Base-by-base conservation (phyloP, 2,113 vertebrate species). In the Pseudopodoces humilis region DNA sequence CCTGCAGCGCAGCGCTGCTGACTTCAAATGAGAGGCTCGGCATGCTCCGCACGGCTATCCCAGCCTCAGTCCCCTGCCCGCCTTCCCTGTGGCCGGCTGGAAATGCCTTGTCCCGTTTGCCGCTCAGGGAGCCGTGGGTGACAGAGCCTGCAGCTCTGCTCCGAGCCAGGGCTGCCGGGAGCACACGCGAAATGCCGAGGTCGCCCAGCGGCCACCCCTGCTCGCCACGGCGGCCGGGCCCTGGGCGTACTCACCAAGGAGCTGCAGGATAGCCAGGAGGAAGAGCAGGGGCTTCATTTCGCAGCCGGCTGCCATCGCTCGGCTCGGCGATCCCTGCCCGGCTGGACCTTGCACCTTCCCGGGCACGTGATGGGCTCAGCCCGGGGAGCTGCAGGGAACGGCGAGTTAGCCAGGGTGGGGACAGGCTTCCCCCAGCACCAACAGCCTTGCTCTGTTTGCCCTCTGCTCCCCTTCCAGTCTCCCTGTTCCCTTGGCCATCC, bases 221-320 rank as follows among this genome's bases (percentile, higher is more conserved):
- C 35, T 53, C 9, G 0, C 58, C 71, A 3, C 2, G 31, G 44
- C 5, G 1, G 30, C 17, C 7, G 1, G 27, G 46, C 58, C 39
- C 75, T 19, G n/a, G 55, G 11, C 20, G 7, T 77, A 96, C 97
- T 97, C 91, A 97, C 97, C 95, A 0, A 96, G 84, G 69, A 96
- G 84, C 77, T 81, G 90, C 78, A 97, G 64, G n/a, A 83, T 9
- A 6, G 19, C 4, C 5, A 94, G 83, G 21, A 88, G 53, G 55
- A 74, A 60, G 43, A 88, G n/a, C 9, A 41, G 44, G 19, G 1
- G 1, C 90, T 77, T 77, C 97, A 95, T 96, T n/a, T 11, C 5
- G 24, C 70, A n/a, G 78, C 43, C 23, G 27, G 21, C 60, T 37
- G 28, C n/a, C 68, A 18, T 47, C 58, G 33, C 67, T 31, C 0